Base-by-base conservation (phyloP, 1,140 invertebrate species). In the Augochlora pura region DNA sequence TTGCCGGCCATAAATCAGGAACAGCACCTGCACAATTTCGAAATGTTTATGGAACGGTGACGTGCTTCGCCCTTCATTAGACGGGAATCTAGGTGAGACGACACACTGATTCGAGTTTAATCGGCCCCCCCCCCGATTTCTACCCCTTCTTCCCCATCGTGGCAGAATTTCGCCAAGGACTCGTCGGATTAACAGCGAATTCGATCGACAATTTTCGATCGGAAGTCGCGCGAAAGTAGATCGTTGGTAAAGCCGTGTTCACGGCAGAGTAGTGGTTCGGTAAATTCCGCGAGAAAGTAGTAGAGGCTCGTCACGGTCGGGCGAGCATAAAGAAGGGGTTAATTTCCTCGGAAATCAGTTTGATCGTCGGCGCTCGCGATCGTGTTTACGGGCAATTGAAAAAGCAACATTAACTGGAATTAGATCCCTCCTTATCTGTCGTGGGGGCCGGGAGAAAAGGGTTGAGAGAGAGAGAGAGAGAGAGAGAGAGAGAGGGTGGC, bases 1-100 rank as follows among this genome's bases (percentile, higher is more conserved):
- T 93, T 93, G 90, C 91, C 90, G 73, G 67, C 82, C 91, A 89
- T 93, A 93, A 93, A 93, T 93, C 92, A 92, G 87, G 88, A 90
- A 92, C 92, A 92, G 91, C 92, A 92, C 92, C 91, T 93, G 92
- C 91, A 90, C 85, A 81, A 87, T 87, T 89, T 86, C 84, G 86
- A 80, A 87, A 90, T 92, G 91, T 93, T 93, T 92, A 92, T 91
- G 88, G 88, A 90, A 87, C 89, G 88, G 86, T 85, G 88, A 87
- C 73, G 80, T 90, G 4, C 6, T 90, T 86, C 83, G 84, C 88
- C 90, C 87, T 89, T 91, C 88, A 87, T 85, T 85, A 86, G 86
- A 72, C 84, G 77, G 83, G 87, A 77, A 86, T 71, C 69, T 49
- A 75, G 83, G 71, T 64, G 75, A 77, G 85, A 81, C 72, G 84